phyloP scores from a whole-genome alignment of 2,888 invertebrate genomes.

The Syrphus vitripennis region DNA sequence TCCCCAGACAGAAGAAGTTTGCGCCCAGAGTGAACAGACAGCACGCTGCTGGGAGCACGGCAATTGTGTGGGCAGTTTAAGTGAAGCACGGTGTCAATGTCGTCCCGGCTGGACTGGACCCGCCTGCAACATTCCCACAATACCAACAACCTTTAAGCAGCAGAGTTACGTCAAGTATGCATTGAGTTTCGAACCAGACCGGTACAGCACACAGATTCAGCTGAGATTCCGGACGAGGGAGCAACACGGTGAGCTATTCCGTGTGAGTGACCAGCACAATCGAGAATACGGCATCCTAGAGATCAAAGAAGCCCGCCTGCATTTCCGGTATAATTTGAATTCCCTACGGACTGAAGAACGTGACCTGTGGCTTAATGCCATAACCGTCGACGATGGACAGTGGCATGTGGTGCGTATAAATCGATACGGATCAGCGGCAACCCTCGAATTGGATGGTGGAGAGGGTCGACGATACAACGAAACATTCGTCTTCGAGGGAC shows the following conservation, averaged over 20 bases:
- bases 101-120: conserved; percentile 97
- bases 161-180: conserved; percentile 99
- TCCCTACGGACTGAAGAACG: conserved; percentile 94
- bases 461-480: conserved; percentile 97
- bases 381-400: conserved; percentile 96
- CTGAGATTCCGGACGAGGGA: conserved; percentile 96
- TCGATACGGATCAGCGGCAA: conserved; percentile 95
- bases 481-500: conserved; percentile 93
- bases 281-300: conserved; percentile 95
- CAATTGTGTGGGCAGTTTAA: conserved; percentile 95
- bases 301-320: conserved; percentile 94
- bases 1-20: conserved; percentile 95
- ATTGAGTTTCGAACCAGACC: conserved; percentile 95
- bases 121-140: conserved; percentile 91
- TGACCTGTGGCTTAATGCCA: conserved; percentile 93
- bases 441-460: conserved; percentile 95
- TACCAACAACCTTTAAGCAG: conserved; percentile 94
- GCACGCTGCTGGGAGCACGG: conserved; percentile 96
- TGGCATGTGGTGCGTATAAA: conserved; percentile 97
- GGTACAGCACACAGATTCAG: conserved; percentile 95
- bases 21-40: conserved; percentile 92
- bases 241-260: conserved; percentile 95
- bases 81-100: conserved; percentile 95
- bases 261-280: conserved; percentile 96
- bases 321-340: conserved; percentile 96